phyloP scores from a whole-genome alignment of 92 coral and sea anemone species.

The Porites lobata region DNA sequence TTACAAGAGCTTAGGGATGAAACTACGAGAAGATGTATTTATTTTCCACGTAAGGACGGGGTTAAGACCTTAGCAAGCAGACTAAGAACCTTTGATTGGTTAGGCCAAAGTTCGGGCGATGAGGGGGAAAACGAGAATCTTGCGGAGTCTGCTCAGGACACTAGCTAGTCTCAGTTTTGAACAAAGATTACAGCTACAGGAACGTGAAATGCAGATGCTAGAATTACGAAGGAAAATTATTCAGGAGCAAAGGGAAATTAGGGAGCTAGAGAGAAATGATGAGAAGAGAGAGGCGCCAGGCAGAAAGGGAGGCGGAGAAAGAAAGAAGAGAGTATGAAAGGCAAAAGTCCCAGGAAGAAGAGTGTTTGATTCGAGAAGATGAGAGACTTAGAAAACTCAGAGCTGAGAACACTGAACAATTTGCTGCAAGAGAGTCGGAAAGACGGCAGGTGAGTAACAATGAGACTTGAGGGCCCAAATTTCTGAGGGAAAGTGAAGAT shows the following conservation, averaged over 20 bases:
- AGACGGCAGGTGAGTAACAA: too few relatives aligned
- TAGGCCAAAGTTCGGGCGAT: background rate
- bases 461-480: background rate
- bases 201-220: slow-evolving; percentile 4
- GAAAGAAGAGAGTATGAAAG: slow-evolving; percentile 3
- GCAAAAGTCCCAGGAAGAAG: background rate
- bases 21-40: too few relatives aligned
- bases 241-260: background rate
- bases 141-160: background rate
- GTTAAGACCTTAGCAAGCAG: slow-evolving; percentile 35
- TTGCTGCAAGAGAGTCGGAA: too few relatives aligned
- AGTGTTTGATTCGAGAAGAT: too few relatives aligned
- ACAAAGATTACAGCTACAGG: background rate
- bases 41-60: slow-evolving; percentile 47
- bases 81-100: slow-evolving; percentile 43
- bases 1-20: background rate
- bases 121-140: background rate
- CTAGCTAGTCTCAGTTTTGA: background rate
- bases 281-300: too few relatives aligned
- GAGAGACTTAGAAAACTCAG: too few relatives aligned
- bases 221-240: background rate
- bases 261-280: too few relatives aligned
- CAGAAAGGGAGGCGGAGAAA: background rate
- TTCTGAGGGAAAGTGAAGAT: too few relatives aligned
- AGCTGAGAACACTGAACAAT: too few relatives aligned